Evolutionary conservation across 2,797 vertebrate genomes (phyloP).

Genomic region (Fistularia commersonii): DNA sequence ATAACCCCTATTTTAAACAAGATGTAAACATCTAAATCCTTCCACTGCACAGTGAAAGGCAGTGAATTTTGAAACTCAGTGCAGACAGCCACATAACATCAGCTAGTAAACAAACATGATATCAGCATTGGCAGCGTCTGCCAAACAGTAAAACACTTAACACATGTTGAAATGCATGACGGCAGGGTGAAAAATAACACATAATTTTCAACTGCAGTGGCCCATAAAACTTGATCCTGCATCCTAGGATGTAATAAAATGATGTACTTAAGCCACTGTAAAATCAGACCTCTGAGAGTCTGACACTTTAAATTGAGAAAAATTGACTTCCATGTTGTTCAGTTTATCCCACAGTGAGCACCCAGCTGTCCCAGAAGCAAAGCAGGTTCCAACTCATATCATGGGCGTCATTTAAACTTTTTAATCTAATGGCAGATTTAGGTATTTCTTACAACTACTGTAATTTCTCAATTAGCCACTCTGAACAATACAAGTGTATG

Average conservation of each 20-base stretch:
- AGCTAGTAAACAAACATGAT: constrained; percentile 56
- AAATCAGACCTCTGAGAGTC: constrained; percentile 42
- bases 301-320: constrained; percentile 36
- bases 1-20: constrained; percentile 4
- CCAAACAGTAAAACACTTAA: constrained; percentile 39
- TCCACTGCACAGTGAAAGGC: constrained; percentile 25
- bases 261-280: constrained; percentile 37
- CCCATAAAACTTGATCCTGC: constrained; percentile 41
- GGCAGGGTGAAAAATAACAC: constrained; percentile 44
- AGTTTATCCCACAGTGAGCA: not conserved
- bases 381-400: too few species aligned
- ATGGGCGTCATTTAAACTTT: too few species aligned
- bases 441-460: too few species aligned
- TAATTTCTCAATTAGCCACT: too few species aligned
- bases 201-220: constrained; percentile 43
- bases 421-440: too few species aligned
- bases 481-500: too few species aligned
- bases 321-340: constrained; percentile 15
- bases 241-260: constrained; percentile 48
- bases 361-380: too few species aligned
- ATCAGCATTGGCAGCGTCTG: constrained; percentile 42
- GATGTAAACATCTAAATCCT: constrained; percentile 15
- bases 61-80: constrained; percentile 12
- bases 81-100: constrained; percentile 21
- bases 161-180: constrained; percentile 30